Conservation (phyloP, 1,140 invertebrate genomes). For the Glossosoma conforme region DNA sequence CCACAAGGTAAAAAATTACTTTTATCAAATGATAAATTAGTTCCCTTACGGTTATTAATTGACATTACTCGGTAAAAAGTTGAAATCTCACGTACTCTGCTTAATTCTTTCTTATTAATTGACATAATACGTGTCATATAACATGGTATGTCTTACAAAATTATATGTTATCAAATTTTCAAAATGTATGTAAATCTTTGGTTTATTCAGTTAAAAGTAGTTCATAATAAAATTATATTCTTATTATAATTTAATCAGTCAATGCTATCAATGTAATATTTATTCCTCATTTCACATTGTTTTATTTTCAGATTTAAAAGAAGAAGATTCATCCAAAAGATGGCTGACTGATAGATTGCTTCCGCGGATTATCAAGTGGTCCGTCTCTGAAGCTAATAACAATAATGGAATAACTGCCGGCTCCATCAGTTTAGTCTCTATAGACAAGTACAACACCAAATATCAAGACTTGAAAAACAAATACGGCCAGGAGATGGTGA, state of each 20-base stretch:
- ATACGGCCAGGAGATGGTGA: constrained; percentile 68
- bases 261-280: too few species aligned
- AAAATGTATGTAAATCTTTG: too few species aligned
- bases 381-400: constrained; percentile 8
- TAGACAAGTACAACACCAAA: constrained; percentile 64
- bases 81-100: too few species aligned
- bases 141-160: too few species aligned
- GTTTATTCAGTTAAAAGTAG: too few species aligned
- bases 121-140: too few species aligned
- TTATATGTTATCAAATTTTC: too few species aligned
- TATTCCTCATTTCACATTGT: too few species aligned
- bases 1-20: constrained; percentile 12
- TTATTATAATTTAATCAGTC: too few species aligned
- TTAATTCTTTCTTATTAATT: too few species aligned
- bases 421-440: constrained; percentile 64
- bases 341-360: constrained; percentile 26
- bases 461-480: constrained; percentile 76
- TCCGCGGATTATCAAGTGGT: constrained; percentile 25
- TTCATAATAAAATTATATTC: constrained; percentile 4
- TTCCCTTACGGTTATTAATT: not conserved
- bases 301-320: too few species aligned
- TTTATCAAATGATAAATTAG: not conserved
- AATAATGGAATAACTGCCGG: constrained; percentile 30
- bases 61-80: too few species aligned
- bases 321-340: constrained; percentile 9